Conservation (phyloP, 2,797 vertebrate species). For the Phaenicophaeus curvirostris region DNA sequence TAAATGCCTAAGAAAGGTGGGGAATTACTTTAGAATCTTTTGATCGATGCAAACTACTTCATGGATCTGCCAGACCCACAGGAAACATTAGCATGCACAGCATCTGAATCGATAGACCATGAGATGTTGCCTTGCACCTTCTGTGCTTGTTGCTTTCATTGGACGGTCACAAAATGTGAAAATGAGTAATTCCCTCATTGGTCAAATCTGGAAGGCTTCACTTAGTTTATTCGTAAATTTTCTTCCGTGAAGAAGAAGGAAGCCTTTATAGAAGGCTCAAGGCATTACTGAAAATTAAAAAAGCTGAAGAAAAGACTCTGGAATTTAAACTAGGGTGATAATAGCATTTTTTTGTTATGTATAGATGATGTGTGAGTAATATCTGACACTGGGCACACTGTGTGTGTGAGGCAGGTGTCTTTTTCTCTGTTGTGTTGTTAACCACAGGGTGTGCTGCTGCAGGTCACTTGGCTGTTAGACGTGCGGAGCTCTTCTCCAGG, state of each 20-base stretch:
- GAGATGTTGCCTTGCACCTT: not conserved
- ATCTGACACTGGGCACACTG: rapidly evolving
- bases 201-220: not conserved
- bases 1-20: slow-evolving; percentile 4
- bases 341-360: not conserved
- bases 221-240: not conserved
- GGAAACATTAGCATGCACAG: not conserved
- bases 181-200: not conserved
- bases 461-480: rapidly evolving
- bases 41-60: not conserved
- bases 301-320: not conserved
- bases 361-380: not conserved
- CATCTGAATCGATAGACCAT: not conserved
- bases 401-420: not conserved
- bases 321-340: not conserved
- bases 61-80: not conserved
- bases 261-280: not conserved
- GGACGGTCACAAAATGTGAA: not conserved
- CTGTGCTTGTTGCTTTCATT: not conserved
- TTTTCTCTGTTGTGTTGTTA: not conserved
- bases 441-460: not conserved
- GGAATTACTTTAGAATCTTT: not conserved
- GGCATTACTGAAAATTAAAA: not conserved
- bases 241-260: not conserved
- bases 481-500: not conserved